These are phyloP conservation scores for Agelastica alni DNA, from an alignment of 2,888 invertebrate species.

Conservation along the genomic window DNA sequence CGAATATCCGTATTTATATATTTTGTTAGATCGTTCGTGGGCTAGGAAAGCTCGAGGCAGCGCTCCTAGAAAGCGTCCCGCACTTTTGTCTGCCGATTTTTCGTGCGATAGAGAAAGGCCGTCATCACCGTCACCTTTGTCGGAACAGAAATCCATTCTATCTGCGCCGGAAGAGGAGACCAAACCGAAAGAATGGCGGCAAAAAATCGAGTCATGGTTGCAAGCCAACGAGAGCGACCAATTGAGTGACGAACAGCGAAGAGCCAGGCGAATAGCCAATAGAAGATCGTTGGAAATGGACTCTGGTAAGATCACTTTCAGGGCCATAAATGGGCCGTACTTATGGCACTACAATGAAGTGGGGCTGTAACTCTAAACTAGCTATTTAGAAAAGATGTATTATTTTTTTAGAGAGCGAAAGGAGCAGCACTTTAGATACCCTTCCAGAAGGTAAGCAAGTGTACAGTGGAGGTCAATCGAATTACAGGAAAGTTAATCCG, in stretches of 20 bases:
- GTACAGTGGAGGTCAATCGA: conserved; percentile 55
- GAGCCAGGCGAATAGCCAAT: conserved; percentile 69
- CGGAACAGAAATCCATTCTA: conserved; percentile 62
- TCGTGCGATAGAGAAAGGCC: conserved; percentile 74
- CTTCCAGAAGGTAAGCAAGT: conserved; percentile 72
- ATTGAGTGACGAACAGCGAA: conserved; percentile 70
- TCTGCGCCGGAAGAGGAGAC: conserved; percentile 62
- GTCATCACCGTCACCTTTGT: conserved; percentile 67
- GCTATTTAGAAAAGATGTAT: not conserved
- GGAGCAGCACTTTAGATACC: conserved; percentile 73
- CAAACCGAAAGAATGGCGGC: conserved; percentile 76
- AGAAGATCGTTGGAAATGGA: conserved; percentile 83
- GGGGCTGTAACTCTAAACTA: too few relatives aligned
- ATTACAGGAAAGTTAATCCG: conserved; percentile 68
- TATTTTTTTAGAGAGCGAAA: conserved; percentile 72
- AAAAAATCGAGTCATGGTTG: conserved; percentile 91
- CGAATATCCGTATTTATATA: not conserved
- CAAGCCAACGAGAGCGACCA: conserved; percentile 84
- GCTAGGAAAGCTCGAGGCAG: conserved; percentile 77
- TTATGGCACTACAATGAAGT: too few relatives aligned
- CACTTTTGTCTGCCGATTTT: conserved; percentile 73
- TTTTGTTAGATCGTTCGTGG: conserved; percentile 80
- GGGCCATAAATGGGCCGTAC: conserved; percentile 78
- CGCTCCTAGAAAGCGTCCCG: conserved; percentile 76
- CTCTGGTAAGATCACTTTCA: conserved; percentile 66